These are phyloP conservation scores for Pterostichus niger DNA, from an alignment of 2,888 invertebrate genomes.

Conservation along the genomic window DNA sequence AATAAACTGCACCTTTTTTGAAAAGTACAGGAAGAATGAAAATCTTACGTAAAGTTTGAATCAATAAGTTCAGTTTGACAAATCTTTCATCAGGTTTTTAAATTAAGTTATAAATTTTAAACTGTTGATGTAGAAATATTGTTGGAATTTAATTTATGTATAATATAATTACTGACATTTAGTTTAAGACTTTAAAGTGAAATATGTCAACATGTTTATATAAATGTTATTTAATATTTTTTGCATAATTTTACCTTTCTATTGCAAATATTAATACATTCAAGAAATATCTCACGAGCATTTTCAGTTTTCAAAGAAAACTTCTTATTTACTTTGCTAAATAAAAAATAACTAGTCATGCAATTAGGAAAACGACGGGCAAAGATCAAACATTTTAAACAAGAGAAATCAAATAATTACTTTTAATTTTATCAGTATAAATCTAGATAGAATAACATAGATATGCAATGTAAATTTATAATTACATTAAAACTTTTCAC, in stretches of 20 bases:
- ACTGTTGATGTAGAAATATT: neutral
- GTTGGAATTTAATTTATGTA: slow-evolving; percentile 13
- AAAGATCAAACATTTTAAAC: slow-evolving; percentile 4
- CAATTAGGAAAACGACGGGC: neutral
- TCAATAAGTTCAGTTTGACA: neutral
- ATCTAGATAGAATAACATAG: slow-evolving; percentile 30
- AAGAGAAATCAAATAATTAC: slow-evolving; percentile 42
- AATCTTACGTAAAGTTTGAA: slow-evolving; percentile 35
- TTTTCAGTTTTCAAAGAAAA: neutral
- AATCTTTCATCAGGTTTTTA: neutral
- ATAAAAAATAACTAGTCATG: neutral
- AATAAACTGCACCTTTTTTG: slow-evolving; percentile 1
- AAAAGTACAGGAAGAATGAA: slow-evolving; percentile 13
- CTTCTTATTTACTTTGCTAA: neutral
- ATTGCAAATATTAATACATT: neutral
- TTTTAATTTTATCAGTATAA: slow-evolving; percentile 6
- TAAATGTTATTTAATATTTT: slow-evolving; percentile 36
- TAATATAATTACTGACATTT: slow-evolving; percentile 27
- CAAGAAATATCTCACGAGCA: no score
- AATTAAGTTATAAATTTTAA: neutral
- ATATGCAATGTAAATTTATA: slow-evolving; percentile 48
- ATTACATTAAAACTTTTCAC: slow-evolving; percentile 41
- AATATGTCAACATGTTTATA: slow-evolving; percentile 24
- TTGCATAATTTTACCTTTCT: slow-evolving; percentile 16
- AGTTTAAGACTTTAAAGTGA: neutral